Evolutionary conservation across 2,888 invertebrate genomes (phyloP), one percentile per base, ranked within the genome.

Genomic region (Pharmacophagus antenor): DNA sequence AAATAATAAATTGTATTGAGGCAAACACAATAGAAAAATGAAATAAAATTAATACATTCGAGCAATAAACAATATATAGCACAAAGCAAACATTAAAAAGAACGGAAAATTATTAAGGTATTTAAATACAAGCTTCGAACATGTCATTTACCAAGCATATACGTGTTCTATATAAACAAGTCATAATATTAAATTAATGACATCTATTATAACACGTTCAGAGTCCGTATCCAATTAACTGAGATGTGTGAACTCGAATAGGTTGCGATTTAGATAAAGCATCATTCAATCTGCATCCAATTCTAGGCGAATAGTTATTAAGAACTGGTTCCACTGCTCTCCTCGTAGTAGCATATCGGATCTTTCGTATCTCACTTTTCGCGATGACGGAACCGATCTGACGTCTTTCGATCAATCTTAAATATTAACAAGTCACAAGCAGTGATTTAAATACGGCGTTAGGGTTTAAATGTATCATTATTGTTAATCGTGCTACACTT

Each of bases 221-320:
- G 31, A 27, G 23, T 42, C 42, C 17, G 17, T 55, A 54, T 59
- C 50, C 59, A 59, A 55, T 59, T 59, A 59, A 44, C 50, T 55
- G 27, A 21, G 55, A 55, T 49, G 59, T 50, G 59, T 55, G 50
- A 59, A 55, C 54, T 54, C 44, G 44, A 49, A 59, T 59, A 42
- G 54, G 25, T 53, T 27, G 21, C 18, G 50, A 59, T 50, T 55
- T 42, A 59, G 59, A 59, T 59, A 59, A 59, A 49, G 49, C 44
- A 54, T 59, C 59, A 44, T 59, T 50, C 59, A 59, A 59, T 59
- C 59, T 55, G 59, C 54, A 59, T 55, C 49, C 50, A 59, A 54
- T 54, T 49, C 49, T 54, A n/a, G 7, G 41, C 31, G 50, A 49
- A 58, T 58, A 53, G 54, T 59, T 48, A 49, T 44, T 42, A 50